Base-by-base conservation (phyloP, 1,140 invertebrate genomes). In the Cyrtorhinus lividipennis region DNA sequence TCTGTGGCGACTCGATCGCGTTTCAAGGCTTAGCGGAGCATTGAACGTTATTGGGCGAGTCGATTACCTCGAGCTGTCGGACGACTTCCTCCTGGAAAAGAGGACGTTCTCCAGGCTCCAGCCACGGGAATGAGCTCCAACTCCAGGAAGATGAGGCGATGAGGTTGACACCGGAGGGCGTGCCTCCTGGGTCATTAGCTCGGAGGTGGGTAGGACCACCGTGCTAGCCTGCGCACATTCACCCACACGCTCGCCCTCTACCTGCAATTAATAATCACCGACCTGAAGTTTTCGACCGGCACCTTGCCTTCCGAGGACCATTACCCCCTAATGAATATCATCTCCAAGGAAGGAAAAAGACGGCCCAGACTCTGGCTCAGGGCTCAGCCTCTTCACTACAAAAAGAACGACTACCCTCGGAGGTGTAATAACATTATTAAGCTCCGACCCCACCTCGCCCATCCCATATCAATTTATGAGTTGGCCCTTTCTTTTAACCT, bases 371-470 rank as follows among this genome's bases (percentile, higher is more conserved):
- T n/a, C n/a, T n/a, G n/a, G n/a, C n/a, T n/a, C n/a, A n/a, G n/a
- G n/a, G n/a, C n/a, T n/a, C n/a, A n/a, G n/a, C 20, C 48, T 8
- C 48, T 20, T 10, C 48, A 53, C 48, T 13, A 53, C 48, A 53
- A 53, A 53, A 53, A 53, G 48, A 53, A 53, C 48, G 48, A 53
- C 48, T 53, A 53, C 48, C 48, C 48, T 53, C 48, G 10, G 20
- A 53, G 48, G 48, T 53, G 48, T 53, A 53, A 53, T 53, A 53
- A 53, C 48, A 53, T 53, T 53, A 53, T 53, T 53, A 53, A 53
- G 48, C 48, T 53, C 20, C 5, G 48, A 5, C 48, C 48, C 48
- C 20, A 5, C 48, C 48, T 15, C 30, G 5, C 30, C 30, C n/a
- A n/a, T 38, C 48, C 20, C 10, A 53, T 53, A 53, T 53, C 48